These are phyloP conservation scores for Saccostrea glomerata DNA, from an alignment of 1,140 invertebrate species.

Conservation along the genomic window DNA sequence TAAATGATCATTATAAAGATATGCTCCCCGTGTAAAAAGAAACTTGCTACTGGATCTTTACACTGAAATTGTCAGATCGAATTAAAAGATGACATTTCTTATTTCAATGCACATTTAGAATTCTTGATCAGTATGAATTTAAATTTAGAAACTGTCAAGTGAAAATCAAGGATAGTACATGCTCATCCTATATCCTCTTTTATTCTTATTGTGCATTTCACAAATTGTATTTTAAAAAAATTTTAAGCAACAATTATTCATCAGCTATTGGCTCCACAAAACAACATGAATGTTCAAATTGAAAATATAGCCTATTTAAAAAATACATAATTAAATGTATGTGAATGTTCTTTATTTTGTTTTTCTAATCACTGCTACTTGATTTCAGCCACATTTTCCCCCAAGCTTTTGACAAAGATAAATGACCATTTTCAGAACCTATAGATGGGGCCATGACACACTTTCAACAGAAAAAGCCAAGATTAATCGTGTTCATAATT, in stretches of 20 bases:
- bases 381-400: not conserved
- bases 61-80: not conserved
- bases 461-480: not conserved
- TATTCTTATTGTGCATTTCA: not conserved
- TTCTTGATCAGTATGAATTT: not conserved
- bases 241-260: too few relatives aligned
- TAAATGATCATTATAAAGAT: conserved; percentile 28
- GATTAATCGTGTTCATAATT: conserved; percentile 33
- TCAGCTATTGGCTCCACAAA: too few relatives aligned
- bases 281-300: too few relatives aligned
- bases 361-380: too few relatives aligned
- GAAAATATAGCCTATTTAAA: too few relatives aligned
- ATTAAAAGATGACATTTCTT: conserved; percentile 18
- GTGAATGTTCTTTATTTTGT: not conserved
- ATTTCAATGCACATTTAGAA: conserved; percentile 1
- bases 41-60: not conserved
- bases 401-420: not conserved
- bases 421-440: conserved; percentile 11
- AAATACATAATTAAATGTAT: too few relatives aligned
- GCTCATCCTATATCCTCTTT: not conserved
- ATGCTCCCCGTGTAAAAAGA: not conserved
- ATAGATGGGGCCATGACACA: not conserved
- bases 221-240: too few relatives aligned
- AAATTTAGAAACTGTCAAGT: not conserved
- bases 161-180: not conserved